Evolutionary conservation across 2,113 vertebrate genomes (phyloP), one percentile per base, ranked within the genome.

Genomic region (Corythornis vintsioides): DNA sequence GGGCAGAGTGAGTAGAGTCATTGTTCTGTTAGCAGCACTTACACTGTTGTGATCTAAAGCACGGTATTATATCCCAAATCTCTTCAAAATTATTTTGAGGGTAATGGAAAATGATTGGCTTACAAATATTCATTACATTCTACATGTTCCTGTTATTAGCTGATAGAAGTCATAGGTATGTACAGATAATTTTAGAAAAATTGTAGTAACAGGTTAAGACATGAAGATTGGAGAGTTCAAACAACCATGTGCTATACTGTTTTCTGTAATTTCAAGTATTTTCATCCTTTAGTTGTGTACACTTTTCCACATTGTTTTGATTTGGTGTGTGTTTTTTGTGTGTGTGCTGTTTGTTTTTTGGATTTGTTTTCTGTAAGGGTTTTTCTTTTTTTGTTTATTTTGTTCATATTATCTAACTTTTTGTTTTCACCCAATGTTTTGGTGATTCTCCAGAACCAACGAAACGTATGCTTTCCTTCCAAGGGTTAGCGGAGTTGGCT

Each of bases 381-480:
- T 64, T 64, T 29, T 45, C 28, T 43, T 65, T 64, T 29, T 20
- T 29, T n/a, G 48, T 80, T 96, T 95, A 97, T 98, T 97, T 97
- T 94, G 97, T 98, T 98, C 98, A 97, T 98, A 98, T 99, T 98
- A 96, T 98, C 98, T 99, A 99, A 99, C 98, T 96, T 99, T 98
- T 98, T 98, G 98, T 98, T 98, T 98, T 96, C 97, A 98, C 96
- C 56, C 97, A 98, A 98, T 98, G 98, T 98, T 98, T 99, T 99
- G 99, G 98, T 99, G 97, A 97, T 96, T 97, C 98, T 98, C 98
- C 98, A 99, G 99, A 99, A 99, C 98, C 98, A 98, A 99, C 98
- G 98, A 99, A 99, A 99, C 98, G 97, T 99, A 98, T 99, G 98
- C 99, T 99, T 99, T 99, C 99, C 98, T 99, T 99, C 99, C 99